Conservation (phyloP, 2,113 vertebrate genomes). For the Fulica atra region DNA sequence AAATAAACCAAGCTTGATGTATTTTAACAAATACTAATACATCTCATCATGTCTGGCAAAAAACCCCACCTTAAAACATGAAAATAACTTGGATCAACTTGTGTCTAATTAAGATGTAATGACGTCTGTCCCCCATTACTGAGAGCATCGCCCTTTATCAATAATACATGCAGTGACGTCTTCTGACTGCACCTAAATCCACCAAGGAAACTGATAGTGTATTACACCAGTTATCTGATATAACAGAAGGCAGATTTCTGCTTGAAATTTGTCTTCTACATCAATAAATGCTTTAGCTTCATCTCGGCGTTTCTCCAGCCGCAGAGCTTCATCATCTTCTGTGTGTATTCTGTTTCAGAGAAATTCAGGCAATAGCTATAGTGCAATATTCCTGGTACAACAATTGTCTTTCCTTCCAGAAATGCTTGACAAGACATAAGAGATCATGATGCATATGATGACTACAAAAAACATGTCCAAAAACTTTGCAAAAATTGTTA, state of each 20-base stretch:
- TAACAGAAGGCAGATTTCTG: background rate
- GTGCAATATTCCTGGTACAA: background rate
- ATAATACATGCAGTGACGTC: background rate
- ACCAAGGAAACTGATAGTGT: background rate
- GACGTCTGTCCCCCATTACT: background rate
- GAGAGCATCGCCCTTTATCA: background rate
- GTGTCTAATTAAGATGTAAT: background rate
- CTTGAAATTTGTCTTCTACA: background rate
- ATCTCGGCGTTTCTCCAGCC: background rate
- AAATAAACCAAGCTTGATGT: background rate
- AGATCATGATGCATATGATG: background rate
- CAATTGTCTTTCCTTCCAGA: background rate
- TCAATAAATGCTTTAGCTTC: background rate
- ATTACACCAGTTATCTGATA: background rate
- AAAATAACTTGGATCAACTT: conserved; percentile 8
- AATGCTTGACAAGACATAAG: background rate
- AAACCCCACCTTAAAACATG: background rate
- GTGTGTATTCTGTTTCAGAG: background rate
- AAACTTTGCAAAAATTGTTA: background rate
- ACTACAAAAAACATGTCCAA: background rate
- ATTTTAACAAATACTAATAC: background rate
- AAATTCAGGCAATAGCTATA: background rate
- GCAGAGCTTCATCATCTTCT: background rate
- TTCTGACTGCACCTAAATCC: background rate
- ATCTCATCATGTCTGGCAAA: background rate